Percentiles rank a stretch among this genome's conserved stretches.
phyloP scores from a whole-genome alignment of 2,888 invertebrate genomes.

The Heteropelma amictum region DNA sequence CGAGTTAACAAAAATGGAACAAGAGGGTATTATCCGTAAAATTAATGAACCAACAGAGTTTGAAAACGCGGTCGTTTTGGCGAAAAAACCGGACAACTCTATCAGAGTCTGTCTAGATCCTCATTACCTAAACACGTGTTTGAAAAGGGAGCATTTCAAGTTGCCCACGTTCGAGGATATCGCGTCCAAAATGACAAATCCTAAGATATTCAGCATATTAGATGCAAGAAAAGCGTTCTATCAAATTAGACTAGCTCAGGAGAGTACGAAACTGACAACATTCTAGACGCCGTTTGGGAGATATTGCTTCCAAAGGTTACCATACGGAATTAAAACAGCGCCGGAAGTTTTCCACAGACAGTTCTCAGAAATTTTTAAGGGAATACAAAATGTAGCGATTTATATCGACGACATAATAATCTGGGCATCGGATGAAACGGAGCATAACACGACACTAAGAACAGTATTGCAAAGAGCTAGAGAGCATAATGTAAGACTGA shows the following conservation, averaged over 20 bases:
- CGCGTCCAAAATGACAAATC: conserved; percentile 56
- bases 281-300: conserved; percentile 67
- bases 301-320: conserved; percentile 63
- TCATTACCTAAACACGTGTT: conserved; percentile 62
- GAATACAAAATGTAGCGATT: conserved; percentile 47
- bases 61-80: conserved; percentile 60
- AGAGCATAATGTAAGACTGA: background rate
- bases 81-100: conserved; percentile 51
- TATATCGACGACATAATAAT: conserved; percentile 58
- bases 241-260: conserved; percentile 59
- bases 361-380: conserved; percentile 51
- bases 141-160: conserved; percentile 61
- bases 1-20: conserved; percentile 19
- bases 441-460: conserved; percentile 44
- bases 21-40: conserved; percentile 40
- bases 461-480: background rate
- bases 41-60: conserved; percentile 62
- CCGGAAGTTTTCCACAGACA: conserved; percentile 55
- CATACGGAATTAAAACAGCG: conserved; percentile 58
- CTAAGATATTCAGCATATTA: conserved; percentile 60
- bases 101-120: conserved; percentile 68
- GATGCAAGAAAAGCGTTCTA: conserved; percentile 64
- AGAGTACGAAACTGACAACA: conserved; percentile 61
- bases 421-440: conserved; percentile 39
- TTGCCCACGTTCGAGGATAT: conserved; percentile 67